A percentile compares a stretch with the other conserved stretches of the same genome.
Evolutionary conservation across 92 coral and sea anemone species (phyloP).

Genomic region (Epizoanthus rinbou): DNA sequence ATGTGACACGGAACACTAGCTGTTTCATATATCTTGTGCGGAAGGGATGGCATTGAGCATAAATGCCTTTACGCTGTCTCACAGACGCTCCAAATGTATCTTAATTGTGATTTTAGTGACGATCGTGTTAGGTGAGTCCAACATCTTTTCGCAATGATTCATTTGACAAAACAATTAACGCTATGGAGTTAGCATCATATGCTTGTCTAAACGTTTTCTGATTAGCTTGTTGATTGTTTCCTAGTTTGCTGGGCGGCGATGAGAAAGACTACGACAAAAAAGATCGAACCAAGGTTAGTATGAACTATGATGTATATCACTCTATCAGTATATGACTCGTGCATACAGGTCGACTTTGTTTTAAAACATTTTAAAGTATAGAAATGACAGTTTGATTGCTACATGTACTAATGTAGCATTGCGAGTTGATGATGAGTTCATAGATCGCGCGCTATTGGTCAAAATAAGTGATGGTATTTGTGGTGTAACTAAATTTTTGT

Average conservation of each 20-base stretch:
- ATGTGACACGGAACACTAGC: neutral
- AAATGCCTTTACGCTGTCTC: constrained; percentile 72
- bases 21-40: neutral
- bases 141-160: neutral
- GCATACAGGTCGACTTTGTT: constrained; percentile 15
- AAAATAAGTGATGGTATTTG: no score
- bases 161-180: neutral
- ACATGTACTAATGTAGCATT: neutral
- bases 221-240: neutral
- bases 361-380: neutral
- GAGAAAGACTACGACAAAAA: constrained; percentile 37
- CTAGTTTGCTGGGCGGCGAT: constrained; percentile 75
- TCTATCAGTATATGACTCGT: neutral
- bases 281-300: constrained; percentile 49
- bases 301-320: no score
- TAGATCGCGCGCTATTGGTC: no score
- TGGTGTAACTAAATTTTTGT: no score
- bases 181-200: neutral
- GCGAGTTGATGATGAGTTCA: no score
- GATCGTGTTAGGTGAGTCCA: constrained; percentile 72
- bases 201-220: neutral
- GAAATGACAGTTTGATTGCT: neutral
- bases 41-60: constrained; percentile 63
- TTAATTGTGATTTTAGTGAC: constrained; percentile 54
- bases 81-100: constrained; percentile 61